Percentiles rank a stretch among this genome's conserved stretches.
These are phyloP conservation scores for Potamarius usumacintae DNA, from an alignment of 2,113 vertebrate genomes.

Conservation along the genomic window DNA sequence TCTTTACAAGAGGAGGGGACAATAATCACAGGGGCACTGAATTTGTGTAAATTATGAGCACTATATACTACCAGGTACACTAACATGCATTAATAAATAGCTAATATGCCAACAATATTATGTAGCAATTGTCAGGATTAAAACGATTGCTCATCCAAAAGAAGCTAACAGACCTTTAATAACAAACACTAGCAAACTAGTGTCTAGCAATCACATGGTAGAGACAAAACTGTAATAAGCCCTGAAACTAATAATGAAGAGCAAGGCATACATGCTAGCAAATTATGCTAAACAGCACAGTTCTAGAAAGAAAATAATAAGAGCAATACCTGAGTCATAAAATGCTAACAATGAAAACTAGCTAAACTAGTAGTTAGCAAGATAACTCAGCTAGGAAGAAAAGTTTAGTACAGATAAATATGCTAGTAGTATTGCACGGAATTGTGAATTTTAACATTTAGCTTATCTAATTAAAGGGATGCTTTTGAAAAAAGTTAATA, in stretches of 20 bases:
- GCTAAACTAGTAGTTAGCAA: background rate
- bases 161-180: background rate
- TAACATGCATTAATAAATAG: background rate
- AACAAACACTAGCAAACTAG: background rate
- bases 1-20: too few species aligned
- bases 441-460: background rate
- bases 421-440: background rate
- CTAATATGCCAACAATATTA: background rate
- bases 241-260: background rate
- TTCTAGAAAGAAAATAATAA: background rate
- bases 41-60: background rate
- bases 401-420: background rate
- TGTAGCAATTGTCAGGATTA: background rate
- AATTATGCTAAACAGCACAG: background rate
- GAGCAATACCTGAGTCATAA: too few species aligned
- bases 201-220: background rate
- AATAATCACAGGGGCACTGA: too few species aligned
- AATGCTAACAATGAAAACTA: background rate
- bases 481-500: background rate
- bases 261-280: background rate
- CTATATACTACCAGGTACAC: background rate
- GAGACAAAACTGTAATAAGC: background rate
- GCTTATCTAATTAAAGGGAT: background rate
- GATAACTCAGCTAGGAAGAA: background rate
- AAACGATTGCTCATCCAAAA: background rate